Evolutionary conservation across 2,797 vertebrate species (phyloP).

Genomic region (Halcyon chelicuti): DNA sequence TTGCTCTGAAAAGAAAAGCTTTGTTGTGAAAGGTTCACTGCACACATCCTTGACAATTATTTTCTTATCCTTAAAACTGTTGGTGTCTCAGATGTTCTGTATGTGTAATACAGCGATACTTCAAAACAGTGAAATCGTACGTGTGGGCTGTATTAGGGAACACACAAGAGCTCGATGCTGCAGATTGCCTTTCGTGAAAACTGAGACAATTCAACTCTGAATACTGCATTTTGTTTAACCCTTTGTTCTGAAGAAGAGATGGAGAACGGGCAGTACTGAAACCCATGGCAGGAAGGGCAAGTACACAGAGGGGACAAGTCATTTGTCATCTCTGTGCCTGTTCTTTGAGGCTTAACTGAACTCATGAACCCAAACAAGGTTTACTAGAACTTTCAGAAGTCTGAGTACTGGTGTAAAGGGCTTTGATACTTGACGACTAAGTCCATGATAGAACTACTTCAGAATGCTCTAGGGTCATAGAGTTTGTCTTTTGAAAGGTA

Average conservation of each 20-base stretch:
- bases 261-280: background rate
- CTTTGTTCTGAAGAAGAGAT: background rate
- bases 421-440: background rate
- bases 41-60: background rate
- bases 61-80: background rate
- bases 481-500: background rate
- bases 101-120: background rate
- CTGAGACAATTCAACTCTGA: background rate
- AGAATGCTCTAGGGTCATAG: background rate
- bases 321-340: background rate
- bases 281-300: background rate
- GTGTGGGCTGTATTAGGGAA: background rate
- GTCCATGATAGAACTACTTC: background rate
- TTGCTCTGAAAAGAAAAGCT: background rate
- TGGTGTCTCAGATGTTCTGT: background rate
- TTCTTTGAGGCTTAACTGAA: background rate
- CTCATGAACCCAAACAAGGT: too few species aligned
- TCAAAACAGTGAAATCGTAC: background rate
- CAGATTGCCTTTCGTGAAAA: background rate
- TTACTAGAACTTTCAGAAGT: background rate
- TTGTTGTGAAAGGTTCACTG: background rate
- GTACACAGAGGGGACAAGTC: background rate
- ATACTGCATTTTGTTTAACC: background rate
- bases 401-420: background rate
- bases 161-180: background rate